Evolutionary conservation across 1,140 invertebrate genomes (phyloP).

Genomic region (Cepaea nemoralis): DNA sequence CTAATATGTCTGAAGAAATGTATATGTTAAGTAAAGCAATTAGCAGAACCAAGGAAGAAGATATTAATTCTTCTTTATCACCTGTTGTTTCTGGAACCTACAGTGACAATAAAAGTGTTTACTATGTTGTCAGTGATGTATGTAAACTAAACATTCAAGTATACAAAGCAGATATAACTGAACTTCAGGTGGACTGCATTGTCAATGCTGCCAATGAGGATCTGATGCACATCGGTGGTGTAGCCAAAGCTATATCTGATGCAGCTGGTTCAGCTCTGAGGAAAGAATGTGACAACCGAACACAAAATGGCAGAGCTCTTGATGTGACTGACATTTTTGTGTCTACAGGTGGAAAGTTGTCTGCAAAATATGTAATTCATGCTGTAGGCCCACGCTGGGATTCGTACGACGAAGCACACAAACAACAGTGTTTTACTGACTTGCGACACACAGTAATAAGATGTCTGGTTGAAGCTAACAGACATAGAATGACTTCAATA

Average conservation of each 20-base stretch:
- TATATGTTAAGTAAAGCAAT: neutral
- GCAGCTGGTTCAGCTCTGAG: slow-evolving; percentile 51
- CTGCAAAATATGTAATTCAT: slow-evolving; percentile 54
- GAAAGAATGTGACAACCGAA: slow-evolving; percentile 48
- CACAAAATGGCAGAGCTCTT: slow-evolving; percentile 44
- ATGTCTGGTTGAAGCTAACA: slow-evolving; percentile 45
- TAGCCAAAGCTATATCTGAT: slow-evolving; percentile 84
- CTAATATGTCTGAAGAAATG: neutral
- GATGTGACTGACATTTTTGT: slow-evolving; percentile 46
- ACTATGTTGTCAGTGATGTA: neutral
- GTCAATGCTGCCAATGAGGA: slow-evolving; percentile 89
- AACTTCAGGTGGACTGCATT: slow-evolving; percentile 86
- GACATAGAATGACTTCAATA: slow-evolving; percentile 39
- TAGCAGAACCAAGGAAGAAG: neutral
- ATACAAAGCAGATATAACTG: slow-evolving; percentile 82
- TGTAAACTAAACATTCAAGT: slow-evolving; percentile 45
- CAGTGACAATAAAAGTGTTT: neutral
- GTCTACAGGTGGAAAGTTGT: slow-evolving; percentile 51
- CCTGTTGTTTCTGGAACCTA: neutral
- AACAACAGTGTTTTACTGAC: slow-evolving; percentile 44
- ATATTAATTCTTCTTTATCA: neutral
- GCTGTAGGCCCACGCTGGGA: slow-evolving; percentile 55
- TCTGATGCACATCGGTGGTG: slow-evolving; percentile 84
- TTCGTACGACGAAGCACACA: slow-evolving; percentile 31
- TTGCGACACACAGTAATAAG: slow-evolving; percentile 48